Percentiles rank a stretch among this genome's conserved stretches.
phyloP scores from a whole-genome alignment of 2,797 vertebrate species.

The Mycteria americana region DNA sequence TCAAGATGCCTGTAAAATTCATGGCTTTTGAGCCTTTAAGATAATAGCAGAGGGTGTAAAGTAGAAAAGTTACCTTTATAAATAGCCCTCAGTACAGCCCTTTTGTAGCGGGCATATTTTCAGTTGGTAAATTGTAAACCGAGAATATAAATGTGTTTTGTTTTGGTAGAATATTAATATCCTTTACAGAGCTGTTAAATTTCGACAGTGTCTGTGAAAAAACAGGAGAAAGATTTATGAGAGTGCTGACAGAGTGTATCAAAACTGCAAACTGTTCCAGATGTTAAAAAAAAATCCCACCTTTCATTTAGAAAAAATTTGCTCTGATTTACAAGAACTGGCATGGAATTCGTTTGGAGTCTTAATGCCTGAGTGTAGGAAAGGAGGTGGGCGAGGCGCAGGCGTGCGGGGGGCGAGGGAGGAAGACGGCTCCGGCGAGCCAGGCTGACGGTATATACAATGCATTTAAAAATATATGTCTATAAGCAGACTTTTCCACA shows the following conservation, averaged over 20 bases:
- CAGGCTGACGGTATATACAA: constrained; percentile 5
- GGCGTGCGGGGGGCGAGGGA: background rate
- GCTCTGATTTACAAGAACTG: constrained; percentile 27
- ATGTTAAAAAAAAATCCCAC: constrained; percentile 38
- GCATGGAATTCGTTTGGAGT: background rate
- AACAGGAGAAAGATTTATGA: constrained; percentile 14
- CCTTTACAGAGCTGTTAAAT: constrained; percentile 52
- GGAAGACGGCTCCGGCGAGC: background rate
- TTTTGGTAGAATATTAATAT: constrained; percentile 62
- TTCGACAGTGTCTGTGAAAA: constrained; percentile 12
- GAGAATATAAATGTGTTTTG: constrained; percentile 49
- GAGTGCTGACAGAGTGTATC: constrained; percentile 21
- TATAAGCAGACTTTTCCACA: constrained; percentile 61
- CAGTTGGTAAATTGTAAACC: constrained; percentile 43
- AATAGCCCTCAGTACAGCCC: constrained; percentile 69
- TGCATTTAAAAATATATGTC: constrained; percentile 33
- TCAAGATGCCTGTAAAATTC: background rate
- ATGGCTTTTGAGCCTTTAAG: constrained; percentile 5
- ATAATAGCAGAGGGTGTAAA: constrained; percentile 50
- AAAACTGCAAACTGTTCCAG: constrained; percentile 67
- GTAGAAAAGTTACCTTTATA: constrained; percentile 58
- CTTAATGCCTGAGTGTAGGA: background rate
- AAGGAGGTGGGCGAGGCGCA: background rate
- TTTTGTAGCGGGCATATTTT: background rate
- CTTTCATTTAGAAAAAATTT: constrained; percentile 45